phyloP scores from a whole-genome alignment of 23 tunicate species.

The Trididemnum miniatum region DNA sequence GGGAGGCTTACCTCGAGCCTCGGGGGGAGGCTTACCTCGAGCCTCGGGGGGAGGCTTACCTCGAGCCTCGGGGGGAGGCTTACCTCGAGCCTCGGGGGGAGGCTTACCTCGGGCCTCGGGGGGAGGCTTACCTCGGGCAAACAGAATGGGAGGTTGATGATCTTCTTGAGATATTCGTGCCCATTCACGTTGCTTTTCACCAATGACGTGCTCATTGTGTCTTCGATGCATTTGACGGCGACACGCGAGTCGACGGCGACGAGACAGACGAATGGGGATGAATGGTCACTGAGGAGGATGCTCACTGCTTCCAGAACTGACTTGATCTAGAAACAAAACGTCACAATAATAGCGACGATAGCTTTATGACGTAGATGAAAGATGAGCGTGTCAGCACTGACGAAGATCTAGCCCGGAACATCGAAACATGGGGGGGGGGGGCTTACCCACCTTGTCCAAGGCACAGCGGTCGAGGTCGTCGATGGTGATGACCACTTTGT shows the following conservation, averaged over 20 bases:
- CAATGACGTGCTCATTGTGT: constrained; percentile 39
- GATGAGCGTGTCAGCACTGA: too few relatives aligned
- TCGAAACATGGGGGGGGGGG: too few relatives aligned
- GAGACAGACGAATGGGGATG: constrained; percentile 64
- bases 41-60: too few relatives aligned
- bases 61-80: too few relatives aligned
- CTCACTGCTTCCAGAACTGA: constrained; percentile 70
- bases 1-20: too few relatives aligned
- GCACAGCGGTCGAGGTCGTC: constrained; percentile 78
- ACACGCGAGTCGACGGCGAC: constrained; percentile 69
- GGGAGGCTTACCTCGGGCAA: constrained; percentile 66
- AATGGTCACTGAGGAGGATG: constrained; percentile 62
- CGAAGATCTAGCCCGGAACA: too few relatives aligned
- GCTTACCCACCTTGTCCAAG: constrained; percentile 61
- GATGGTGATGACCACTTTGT: constrained; percentile 63
- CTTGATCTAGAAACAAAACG: constrained; percentile 33
- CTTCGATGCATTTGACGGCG: constrained; percentile 71
- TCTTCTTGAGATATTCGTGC: constrained; percentile 68
- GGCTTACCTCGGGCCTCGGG: too few relatives aligned
- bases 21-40: too few relatives aligned
- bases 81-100: too few relatives aligned
- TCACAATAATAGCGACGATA: too few relatives aligned
- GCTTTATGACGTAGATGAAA: too few relatives aligned
- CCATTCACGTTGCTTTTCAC: constrained; percentile 52
- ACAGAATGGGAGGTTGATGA: constrained; percentile 72